Percentiles rank a stretch among this genome's conserved stretches.
Evolutionary conservation across 37 sponge, comb jelly and placozoan species (phyloP).

Genomic region (Aphrocallistes beatrix): DNA sequence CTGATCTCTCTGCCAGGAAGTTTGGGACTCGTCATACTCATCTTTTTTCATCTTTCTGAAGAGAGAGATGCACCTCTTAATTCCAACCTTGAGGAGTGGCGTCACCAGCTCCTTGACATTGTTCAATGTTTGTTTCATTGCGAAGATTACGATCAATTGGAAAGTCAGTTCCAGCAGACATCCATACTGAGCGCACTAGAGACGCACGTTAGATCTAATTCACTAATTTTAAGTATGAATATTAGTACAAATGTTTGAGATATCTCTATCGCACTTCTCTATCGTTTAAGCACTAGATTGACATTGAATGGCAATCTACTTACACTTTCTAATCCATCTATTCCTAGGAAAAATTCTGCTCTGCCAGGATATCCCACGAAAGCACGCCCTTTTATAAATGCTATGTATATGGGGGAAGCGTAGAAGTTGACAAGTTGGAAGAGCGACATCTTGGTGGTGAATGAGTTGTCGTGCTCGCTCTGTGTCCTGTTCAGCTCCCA

Average conservation of each 20-base stretch:
- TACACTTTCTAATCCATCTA: background rate
- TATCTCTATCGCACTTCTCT: no score
- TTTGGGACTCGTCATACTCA: slow-evolving; percentile 35
- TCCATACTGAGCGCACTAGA: slow-evolving; percentile 80
- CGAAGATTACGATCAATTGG: slow-evolving; percentile 78
- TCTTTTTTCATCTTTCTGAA: slow-evolving; percentile 36
- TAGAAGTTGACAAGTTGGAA: slow-evolving; percentile 90
- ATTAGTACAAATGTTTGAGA: no score
- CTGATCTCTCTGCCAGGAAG: slow-evolving; percentile 87
- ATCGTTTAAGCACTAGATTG: no score
- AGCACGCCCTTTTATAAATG: slow-evolving; percentile 82
- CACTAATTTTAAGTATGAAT: no score
- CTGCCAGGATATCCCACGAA: slow-evolving; percentile 7
- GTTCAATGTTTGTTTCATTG: slow-evolving; percentile 88
- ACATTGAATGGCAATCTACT: background rate
- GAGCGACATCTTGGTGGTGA: slow-evolving; percentile 82
- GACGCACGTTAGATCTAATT: background rate
- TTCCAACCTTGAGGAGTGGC: slow-evolving; percentile 49
- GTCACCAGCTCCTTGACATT: slow-evolving; percentile 66
- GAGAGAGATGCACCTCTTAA: background rate
- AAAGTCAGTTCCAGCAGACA: slow-evolving; percentile 91
- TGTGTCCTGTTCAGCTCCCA: slow-evolving; percentile 87
- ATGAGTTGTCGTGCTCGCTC: slow-evolving; percentile 87
- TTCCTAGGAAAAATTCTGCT: background rate
- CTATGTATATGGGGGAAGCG: slow-evolving; percentile 79